A percentile compares a stretch with the other conserved stretches of the same genome.
These are phyloP conservation scores for Neoscelio sp. DNA, from an alignment of 2,888 invertebrate species.

Conservation along the genomic window DNA sequence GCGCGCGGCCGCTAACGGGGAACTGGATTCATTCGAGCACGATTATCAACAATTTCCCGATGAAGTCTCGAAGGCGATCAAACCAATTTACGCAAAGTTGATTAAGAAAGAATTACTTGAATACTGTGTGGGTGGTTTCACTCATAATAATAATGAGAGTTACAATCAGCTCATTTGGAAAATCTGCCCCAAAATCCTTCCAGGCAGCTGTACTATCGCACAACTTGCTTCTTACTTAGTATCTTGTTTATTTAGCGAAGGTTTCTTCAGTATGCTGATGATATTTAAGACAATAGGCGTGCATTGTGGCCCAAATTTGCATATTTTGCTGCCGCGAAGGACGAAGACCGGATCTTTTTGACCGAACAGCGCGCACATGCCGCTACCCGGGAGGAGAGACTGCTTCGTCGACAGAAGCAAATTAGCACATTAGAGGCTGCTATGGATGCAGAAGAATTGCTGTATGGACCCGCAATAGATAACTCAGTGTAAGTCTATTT, in stretches of 20 bases:
- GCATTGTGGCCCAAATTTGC: conserved; percentile 5
- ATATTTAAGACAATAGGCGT: conserved; percentile 21
- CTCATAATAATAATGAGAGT: conserved; percentile 51
- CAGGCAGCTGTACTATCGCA: conserved; percentile 55
- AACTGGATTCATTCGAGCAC: conserved; percentile 53
- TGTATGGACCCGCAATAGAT: too few relatives aligned
- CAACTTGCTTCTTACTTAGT: conserved; percentile 66
- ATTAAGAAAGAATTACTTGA: conserved; percentile 32
- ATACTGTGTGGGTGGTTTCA: conserved; percentile 54
- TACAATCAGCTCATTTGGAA: conserved; percentile 72
- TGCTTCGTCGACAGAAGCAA: conserved; percentile 65
- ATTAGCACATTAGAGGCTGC: conserved; percentile 64
- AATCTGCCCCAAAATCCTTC: conserved; percentile 70
- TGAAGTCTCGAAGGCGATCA: conserved; percentile 32
- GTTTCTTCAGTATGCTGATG: conserved; percentile 57
- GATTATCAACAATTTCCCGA: conserved; percentile 43
- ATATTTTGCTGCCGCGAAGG: conserved; percentile 17
- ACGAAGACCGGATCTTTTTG: conserved; percentile 10
- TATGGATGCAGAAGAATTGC: conserved; percentile 57
- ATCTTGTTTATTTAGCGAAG: conserved; percentile 71
- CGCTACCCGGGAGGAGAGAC: conserved; percentile 50
- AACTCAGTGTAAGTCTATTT: not conserved
- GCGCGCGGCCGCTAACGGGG: conserved; percentile 49
- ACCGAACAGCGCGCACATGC: conserved; percentile 33
- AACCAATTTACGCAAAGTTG: conserved; percentile 38